Base-by-base conservation (phyloP, 2,888 invertebrate species). In the Drosophila pullipes region DNA sequence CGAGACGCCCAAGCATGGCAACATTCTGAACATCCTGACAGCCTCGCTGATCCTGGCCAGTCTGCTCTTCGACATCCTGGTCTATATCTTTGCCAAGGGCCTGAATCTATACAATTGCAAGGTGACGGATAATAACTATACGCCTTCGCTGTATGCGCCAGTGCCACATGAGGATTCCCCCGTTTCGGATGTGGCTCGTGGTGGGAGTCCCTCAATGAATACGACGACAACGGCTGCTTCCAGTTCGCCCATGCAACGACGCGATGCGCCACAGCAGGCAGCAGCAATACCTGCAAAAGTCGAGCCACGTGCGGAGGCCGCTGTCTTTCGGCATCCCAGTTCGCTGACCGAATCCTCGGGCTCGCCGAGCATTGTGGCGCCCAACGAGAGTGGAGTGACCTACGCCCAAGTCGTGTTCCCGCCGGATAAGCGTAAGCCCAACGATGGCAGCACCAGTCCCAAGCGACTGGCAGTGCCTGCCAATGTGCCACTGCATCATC, bases 21-120 rank as follows among this genome's bases (percentile, higher is more conserved):
- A 94, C 69, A 94, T 94, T 44, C 60, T 95, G 33, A 94, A 94
- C 66, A 94, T 94, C n/a, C 60, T 94, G 9, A 94, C 94, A 1
- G 92, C 94, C 16, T 79, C 91, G 6, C 86, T 95, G 0, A 92
- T 95, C 3, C 61, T 93, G 3, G 68, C 94, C 2, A 94, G 94
- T 18, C 89, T 94, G 1, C 47, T 94, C 4, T 93, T 94, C 28
- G 94, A 95, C 74, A 81, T 94, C 1, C 62, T 94, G 1, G 94
- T 94, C 2, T 94, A 93, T 76, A 88, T 94, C 54, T 94, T 93
- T 60, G 92, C 93, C 22, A 92, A 93, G 67, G 91, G 90, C 0
- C 73, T 93, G 5, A 93, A 93, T 58, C 83, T 93, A 5, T 93
- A 93, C 79, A 93, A 93, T 50, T 92, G 93, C 75, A 93, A 93